These are phyloP conservation scores for Alethe diademata DNA, from an alignment of 2,113 vertebrate genomes.

Conservation along the genomic window DNA sequence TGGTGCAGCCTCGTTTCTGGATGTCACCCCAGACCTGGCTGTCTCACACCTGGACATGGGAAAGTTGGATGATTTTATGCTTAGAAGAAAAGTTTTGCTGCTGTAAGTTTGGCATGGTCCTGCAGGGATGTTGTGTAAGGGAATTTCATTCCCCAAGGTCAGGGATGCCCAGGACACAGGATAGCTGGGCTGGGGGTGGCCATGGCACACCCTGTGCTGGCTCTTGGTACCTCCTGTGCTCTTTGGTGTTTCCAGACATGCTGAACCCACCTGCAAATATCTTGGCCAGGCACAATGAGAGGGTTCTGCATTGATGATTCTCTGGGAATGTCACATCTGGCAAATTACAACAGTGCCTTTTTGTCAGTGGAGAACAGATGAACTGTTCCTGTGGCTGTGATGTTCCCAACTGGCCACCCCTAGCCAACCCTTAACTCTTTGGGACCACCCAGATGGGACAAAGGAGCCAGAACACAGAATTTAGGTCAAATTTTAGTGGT, in stretches of 20 bases:
- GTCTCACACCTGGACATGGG: background rate
- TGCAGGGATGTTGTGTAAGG: background rate
- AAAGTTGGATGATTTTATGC: background rate
- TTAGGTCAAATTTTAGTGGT: slow-evolving; percentile 59
- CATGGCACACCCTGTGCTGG: background rate
- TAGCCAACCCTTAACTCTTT: background rate
- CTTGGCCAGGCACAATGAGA: background rate
- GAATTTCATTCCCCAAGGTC: background rate
- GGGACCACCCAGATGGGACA: background rate
- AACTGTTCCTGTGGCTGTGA: background rate
- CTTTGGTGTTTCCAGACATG: background rate
- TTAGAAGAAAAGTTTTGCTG: background rate
- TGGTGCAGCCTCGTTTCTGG: background rate
- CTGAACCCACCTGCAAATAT: background rate
- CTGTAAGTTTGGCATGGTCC: background rate
- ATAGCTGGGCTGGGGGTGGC: background rate
- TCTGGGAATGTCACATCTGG: background rate
- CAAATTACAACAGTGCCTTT: background rate
- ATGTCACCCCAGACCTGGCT: background rate
- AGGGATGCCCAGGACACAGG: background rate
- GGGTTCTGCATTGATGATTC: background rate
- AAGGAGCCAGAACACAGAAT: background rate
- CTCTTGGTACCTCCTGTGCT: background rate
- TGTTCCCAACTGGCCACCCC: background rate
- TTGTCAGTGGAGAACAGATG: background rate